Base-by-base conservation (phyloP, 2,888 invertebrate species). In the Macrophya alboannulata region DNA sequence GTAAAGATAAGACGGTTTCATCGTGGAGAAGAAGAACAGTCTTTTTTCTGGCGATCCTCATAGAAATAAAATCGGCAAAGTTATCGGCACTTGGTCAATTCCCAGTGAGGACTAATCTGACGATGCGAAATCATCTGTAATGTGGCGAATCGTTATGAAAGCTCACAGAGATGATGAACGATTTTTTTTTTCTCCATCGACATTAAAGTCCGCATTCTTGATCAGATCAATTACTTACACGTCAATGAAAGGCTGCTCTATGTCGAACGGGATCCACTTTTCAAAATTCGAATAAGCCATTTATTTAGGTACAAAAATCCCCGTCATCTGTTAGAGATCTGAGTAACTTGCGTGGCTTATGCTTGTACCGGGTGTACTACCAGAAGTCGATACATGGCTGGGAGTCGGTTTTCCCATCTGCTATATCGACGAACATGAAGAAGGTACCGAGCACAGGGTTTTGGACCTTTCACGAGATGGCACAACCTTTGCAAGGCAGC, bases 401-500 rank as follows among this genome's bases (percentile, higher is more conserved):
- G 43, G 10, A 21, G 21, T 62, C 40, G 12, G 25, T 87, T 87
- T 65, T 86, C 89, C 89, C 89, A 89, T 90, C 90, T 90, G 84
- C 72, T 76, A 8, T 62, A 62, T 62, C 81, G 81, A 62, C 62
- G 15, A 21, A 5, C n/a, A 40, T 4, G n/a, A 21, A 81, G 59
- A 62, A 43, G 77, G 37, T 9, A 77, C 72, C 72, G 55, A 10
- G 43, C 25, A 0, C 10, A 43, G 12, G n/a, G 81, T 59, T 62
- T 6, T 8, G 9, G 51, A n/a, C 15, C 62, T 77, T 62, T 21
- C 68, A 37, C 21, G 25, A 90, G 91, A 90, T 90, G 91, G 90
- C 89, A 86, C 43, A 12, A 51, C 37, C 43, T 51, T 88, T 87
- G 88, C 21, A 10, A 82, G 85, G 90, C 92, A 90, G 92, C 92